Conservation (phyloP, 35 echinoderm and acorn worm species). For the Chiridota heheva region DNA sequence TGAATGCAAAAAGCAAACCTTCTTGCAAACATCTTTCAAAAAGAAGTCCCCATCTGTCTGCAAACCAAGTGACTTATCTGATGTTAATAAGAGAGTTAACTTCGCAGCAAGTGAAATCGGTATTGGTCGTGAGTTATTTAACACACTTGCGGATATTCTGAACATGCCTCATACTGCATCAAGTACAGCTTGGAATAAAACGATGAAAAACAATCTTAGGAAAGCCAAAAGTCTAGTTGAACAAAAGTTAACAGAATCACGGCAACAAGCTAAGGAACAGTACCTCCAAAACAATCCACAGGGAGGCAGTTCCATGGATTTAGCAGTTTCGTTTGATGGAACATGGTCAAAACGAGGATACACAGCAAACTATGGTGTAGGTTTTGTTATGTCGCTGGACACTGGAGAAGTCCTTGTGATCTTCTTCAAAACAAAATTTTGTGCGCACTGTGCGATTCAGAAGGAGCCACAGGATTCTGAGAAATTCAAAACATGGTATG, state of each 20-base stretch:
- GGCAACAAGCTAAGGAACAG: background rate
- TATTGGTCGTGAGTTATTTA: background rate
- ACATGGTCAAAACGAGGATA: conserved; percentile 50
- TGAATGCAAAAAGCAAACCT: background rate
- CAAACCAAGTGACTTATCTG: background rate
- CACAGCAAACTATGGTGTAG: conserved; percentile 55
- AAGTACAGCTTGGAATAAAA: background rate
- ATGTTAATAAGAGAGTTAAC: background rate
- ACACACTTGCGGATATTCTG: background rate
- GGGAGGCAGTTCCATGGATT: background rate
- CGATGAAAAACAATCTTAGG: background rate
- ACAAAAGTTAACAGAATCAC: background rate
- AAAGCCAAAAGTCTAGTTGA: background rate
- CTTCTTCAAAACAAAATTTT: conserved; percentile 36
- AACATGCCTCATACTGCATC: background rate
- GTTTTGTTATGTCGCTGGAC: conserved; percentile 61
- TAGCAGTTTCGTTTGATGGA: conserved; percentile 53
- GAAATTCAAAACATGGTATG: conserved; percentile 19
- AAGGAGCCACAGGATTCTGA: conserved; percentile 10
- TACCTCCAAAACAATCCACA: background rate
- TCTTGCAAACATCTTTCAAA: background rate
- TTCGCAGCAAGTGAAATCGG: background rate
- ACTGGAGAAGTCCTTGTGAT: conserved; percentile 55
- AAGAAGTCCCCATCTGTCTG: background rate
- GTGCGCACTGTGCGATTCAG: conserved; percentile 21